Percentiles rank a stretch among this genome's conserved stretches.
These are phyloP conservation scores for Acanthisitta chloris DNA, from an alignment of 2,113 vertebrate genomes.

Conservation along the genomic window DNA sequence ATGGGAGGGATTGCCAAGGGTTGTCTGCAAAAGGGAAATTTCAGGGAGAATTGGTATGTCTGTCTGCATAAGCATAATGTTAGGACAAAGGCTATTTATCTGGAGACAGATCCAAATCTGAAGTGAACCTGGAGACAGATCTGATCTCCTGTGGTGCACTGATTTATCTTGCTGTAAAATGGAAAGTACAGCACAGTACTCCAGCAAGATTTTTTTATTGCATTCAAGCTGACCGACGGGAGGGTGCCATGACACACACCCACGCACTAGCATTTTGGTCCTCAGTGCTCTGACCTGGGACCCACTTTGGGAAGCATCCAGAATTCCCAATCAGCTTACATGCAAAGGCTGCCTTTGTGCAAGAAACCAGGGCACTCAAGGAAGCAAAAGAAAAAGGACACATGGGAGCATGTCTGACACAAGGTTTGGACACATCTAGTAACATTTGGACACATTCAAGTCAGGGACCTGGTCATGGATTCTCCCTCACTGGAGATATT, in stretches of 20 bases:
- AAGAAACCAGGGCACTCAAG: background rate
- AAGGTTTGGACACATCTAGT: rapidly evolving
- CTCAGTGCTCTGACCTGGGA: background rate
- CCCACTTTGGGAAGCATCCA: background rate
- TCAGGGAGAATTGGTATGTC: background rate
- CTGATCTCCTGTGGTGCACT: background rate
- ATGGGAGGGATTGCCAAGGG: background rate
- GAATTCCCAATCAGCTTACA: background rate
- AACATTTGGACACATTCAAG: too few relatives aligned
- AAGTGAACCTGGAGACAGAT: background rate
- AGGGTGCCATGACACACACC: background rate
- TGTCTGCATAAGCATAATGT: background rate
- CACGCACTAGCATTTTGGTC: background rate
- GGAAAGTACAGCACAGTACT: background rate
- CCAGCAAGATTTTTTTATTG: background rate
- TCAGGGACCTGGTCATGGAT: too few relatives aligned
- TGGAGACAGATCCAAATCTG: background rate
- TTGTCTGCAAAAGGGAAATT: constrained; percentile 9
- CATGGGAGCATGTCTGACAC: rapidly evolving
- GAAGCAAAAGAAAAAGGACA: background rate
- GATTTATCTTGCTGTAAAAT: background rate
- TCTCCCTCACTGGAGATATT: too few relatives aligned
- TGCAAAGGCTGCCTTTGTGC: background rate
- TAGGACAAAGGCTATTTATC: background rate
- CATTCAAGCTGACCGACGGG: background rate